Conservation (phyloP, 2,113 vertebrate genomes). For the Pluvialis apricaria region DNA sequence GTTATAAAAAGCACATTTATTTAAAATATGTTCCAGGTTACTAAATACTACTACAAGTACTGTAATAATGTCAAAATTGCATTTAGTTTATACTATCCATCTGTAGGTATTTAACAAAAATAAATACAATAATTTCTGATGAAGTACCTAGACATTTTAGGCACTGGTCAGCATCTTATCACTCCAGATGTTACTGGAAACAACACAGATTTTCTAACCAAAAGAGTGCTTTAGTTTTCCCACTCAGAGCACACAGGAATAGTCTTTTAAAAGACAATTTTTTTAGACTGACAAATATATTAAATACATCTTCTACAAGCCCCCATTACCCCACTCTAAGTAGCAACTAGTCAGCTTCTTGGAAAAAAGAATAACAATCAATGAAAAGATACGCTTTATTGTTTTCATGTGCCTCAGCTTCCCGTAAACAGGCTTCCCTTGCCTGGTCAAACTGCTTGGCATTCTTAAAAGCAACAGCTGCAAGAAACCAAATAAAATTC, state of each 20-base stretch:
- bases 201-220: not conserved
- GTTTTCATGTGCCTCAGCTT: slow-evolving; percentile 92
- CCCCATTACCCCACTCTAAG: not conserved
- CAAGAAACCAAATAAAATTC: slow-evolving; percentile 30
- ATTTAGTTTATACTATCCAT: not conserved
- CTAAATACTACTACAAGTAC: not conserved
- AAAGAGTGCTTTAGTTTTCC: not conserved
- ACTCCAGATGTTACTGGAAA: not conserved
- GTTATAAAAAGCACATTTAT: not conserved
- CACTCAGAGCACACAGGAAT: not conserved
- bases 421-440: slow-evolving; percentile 93
- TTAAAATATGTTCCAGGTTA: not conserved
- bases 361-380: not conserved
- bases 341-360: not conserved
- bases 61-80: not conserved
- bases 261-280: not conserved
- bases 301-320: not conserved
- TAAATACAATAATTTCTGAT: not conserved
- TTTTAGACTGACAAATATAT: not conserved
- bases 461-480: slow-evolving; percentile 98
- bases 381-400: slow-evolving; percentile 96
- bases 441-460: slow-evolving; percentile 97
- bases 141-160: not conserved
- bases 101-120: not conserved
- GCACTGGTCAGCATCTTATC: not conserved